Conservation (phyloP, 2,888 invertebrate genomes). For the Lithophane semibrunnea region DNA sequence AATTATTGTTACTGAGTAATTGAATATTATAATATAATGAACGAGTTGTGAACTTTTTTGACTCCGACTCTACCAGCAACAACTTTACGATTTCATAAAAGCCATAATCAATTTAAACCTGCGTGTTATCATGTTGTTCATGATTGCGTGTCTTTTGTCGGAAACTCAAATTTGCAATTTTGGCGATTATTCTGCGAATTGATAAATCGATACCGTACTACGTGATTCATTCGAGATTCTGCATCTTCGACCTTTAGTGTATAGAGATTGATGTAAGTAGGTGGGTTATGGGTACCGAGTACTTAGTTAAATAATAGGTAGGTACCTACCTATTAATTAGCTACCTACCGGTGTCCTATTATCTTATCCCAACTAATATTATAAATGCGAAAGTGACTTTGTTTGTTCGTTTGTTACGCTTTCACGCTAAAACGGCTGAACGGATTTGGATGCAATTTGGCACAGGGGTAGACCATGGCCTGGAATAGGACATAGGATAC, state of each 20-base stretch:
- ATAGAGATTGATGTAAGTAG: not conserved
- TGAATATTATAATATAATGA: not conserved
- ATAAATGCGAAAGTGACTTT: no score
- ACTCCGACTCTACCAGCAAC: not conserved
- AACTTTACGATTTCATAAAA: not conserved
- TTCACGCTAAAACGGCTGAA: no score
- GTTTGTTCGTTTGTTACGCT: no score
- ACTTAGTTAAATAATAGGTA: no score
- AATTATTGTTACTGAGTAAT: no score
- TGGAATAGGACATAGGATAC: no score
- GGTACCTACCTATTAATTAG: no score
- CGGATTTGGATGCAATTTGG: no score
- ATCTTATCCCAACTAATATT: no score
- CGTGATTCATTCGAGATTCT: conserved; percentile 22
- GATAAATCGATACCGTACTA: conserved; percentile 27
- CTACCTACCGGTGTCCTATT: not conserved
- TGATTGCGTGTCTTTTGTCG: conserved; percentile 45
- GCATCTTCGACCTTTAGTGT: not conserved
- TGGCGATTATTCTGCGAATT: conserved; percentile 34
- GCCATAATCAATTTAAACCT: conserved; percentile 1
- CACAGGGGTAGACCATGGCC: no score
- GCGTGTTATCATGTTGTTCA: conserved; percentile 14
- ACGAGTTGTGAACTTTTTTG: not conserved
- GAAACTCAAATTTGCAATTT: conserved; percentile 19
- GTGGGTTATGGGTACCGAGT: no score